Percentiles rank a stretch among this genome's conserved stretches.
These are phyloP conservation scores for Ornithoptera priamus DNA, from an alignment of 2,888 invertebrate species.

Conservation along the genomic window DNA sequence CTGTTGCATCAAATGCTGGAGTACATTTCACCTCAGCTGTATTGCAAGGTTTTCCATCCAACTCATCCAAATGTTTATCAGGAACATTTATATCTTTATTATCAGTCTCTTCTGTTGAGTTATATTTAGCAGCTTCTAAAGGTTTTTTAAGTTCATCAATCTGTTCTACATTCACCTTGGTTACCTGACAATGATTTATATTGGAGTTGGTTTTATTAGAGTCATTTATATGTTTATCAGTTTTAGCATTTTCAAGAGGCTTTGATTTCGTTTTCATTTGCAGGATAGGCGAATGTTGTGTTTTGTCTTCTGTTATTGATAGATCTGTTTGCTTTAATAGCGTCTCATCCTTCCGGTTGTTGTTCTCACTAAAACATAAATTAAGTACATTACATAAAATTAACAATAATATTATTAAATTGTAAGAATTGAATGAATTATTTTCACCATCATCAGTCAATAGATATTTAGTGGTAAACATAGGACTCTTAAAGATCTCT, in stretches of 20 bases:
- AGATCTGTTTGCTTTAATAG: slow-evolving; percentile 31
- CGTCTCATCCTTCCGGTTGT: slow-evolving; percentile 39
- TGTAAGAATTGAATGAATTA: too few species aligned
- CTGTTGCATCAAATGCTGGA: slow-evolving; percentile 33
- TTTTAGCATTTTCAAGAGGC: slow-evolving; percentile 19
- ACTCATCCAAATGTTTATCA: slow-evolving; percentile 11
- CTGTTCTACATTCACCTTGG: slow-evolving; percentile 1
- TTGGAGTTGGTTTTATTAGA: too few species aligned
- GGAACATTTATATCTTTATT: slow-evolving; percentile 9
- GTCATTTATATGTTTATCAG: too few species aligned
- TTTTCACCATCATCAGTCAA: too few species aligned
- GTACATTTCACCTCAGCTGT: slow-evolving; percentile 44
- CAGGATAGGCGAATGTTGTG: slow-evolving; percentile 49
- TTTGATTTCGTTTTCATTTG: slow-evolving; percentile 27
- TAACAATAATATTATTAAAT: too few species aligned
- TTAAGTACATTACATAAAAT: too few species aligned
- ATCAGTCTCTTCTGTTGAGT: neutral
- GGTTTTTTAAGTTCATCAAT: slow-evolving; percentile 23
- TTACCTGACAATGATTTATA: too few species aligned
- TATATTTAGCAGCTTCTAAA: neutral
- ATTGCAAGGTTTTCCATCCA: slow-evolving; percentile 38
- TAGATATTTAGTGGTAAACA: too few species aligned
- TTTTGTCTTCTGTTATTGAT: slow-evolving; percentile 49
- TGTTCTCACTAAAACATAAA: slow-evolving; percentile 47
- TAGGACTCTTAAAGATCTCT: too few species aligned